Base-by-base conservation (phyloP, 92 coral and sea anemone genomes). In the Heliopora coerulea region DNA sequence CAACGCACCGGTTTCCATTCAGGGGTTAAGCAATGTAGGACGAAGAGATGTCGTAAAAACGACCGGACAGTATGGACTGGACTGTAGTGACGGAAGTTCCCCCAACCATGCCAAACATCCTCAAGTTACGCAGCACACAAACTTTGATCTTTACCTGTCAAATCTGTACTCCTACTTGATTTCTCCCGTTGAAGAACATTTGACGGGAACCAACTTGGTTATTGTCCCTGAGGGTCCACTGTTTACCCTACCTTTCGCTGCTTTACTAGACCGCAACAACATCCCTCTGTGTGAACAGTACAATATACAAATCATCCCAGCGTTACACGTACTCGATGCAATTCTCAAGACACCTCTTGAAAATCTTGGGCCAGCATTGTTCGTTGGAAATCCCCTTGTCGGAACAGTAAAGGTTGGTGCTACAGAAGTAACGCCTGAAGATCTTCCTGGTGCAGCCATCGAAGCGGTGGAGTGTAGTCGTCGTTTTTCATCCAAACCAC, bases 221-320 rank as follows among this genome's bases (percentile, higher is more conserved):
- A 82, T 82, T 37, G 77, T 61, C 59, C 86, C 86, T 57, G 78
- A 82, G n/a, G n/a, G n/a, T n/a, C n/a, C n/a, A n/a, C n/a, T n/a
- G n/a, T n/a, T n/a, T n/a, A n/a, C n/a, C n/a, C 56, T 82, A 17
- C 82, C 86, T 2, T 82, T 76, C 17, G 82, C 82, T 8, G 86
- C 86, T 0, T 54, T 82, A 1, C 25, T 29, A 27, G 56, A 57
- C 48, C 70, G 59, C 3, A 59, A 31, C 19, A 58, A 48, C 11
- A 8, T 23, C 58, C n/a, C 18, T 41, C 34, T 82, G 8, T 40
- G 64, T 0, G 86, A 76, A 60, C 30, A 41, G 15, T 56, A 49
- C 15, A 63, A 74, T 32, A 52, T 82, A 12, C 44, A 79, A 21
- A 41, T 82, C 19, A n/a, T 54, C 4, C 85, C 85, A 9, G 75